phyloP scores from a whole-genome alignment of 2,113 vertebrate species.

The Plotosus lineatus region DNA sequence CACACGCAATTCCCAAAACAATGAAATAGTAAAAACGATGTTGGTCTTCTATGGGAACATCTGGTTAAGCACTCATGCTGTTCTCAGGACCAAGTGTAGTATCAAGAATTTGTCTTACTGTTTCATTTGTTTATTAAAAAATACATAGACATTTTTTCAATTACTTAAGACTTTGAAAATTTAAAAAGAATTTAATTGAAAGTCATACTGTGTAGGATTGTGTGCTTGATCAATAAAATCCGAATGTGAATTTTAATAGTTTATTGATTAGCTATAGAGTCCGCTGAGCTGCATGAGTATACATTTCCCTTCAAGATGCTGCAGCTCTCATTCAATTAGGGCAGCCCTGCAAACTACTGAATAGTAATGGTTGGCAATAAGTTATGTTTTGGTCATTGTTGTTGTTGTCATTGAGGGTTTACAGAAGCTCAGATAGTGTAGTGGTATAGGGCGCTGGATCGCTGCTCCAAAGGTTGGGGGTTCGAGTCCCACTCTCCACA shows the following conservation, averaged over 20 bases:
- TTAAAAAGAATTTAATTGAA: not conserved
- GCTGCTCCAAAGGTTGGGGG: too few relatives aligned
- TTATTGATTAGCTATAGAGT: not conserved
- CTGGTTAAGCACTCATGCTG: slow-evolving; percentile 76
- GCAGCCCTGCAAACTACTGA: not conserved
- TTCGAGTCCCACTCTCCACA: too few relatives aligned
- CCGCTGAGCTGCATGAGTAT: not conserved
- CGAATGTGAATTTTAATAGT: too few relatives aligned
- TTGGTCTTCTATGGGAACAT: slow-evolving; percentile 74
- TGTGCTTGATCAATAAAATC: not conserved
- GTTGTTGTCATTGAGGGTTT: too few relatives aligned
- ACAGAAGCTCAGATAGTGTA: not conserved
- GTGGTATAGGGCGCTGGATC: too few relatives aligned
- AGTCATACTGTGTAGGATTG: not conserved
- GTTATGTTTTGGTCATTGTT: too few relatives aligned
- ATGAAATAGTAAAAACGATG: slow-evolving; percentile 70
- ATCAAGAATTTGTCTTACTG: not conserved
- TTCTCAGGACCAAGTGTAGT: slow-evolving; percentile 40
- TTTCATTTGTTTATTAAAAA: not conserved
- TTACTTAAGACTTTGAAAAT: not conserved
- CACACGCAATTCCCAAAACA: slow-evolving; percentile 77
- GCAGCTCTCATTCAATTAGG: not conserved
- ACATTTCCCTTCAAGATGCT: not conserved
- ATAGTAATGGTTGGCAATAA: not conserved
- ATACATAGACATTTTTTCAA: not conserved